These are phyloP conservation scores for Trinorchestia longiramus DNA, from an alignment of 1,140 invertebrate species.

Conservation along the genomic window DNA sequence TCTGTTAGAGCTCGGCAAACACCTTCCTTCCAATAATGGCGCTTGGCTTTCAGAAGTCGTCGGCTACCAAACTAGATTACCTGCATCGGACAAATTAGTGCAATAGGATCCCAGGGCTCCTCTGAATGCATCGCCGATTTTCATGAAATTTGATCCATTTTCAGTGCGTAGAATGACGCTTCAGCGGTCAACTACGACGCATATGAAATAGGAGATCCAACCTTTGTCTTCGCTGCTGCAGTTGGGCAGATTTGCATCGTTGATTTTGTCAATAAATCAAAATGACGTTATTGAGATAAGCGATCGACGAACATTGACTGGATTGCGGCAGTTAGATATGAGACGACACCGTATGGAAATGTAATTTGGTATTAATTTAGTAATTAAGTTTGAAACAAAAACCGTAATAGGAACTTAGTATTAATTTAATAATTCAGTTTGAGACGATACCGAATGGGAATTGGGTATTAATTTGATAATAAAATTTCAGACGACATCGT, in stretches of 20 bases:
- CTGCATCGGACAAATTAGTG: not conserved
- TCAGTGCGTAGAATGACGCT: not conserved
- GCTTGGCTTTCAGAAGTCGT: not conserved
- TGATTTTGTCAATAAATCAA: not conserved
- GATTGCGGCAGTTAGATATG: not conserved
- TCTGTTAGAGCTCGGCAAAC: not conserved
- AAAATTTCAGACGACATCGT: no score
- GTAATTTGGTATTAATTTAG: no score
- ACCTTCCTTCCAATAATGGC: not conserved
- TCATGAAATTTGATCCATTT: not conserved
- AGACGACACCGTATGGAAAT: not conserved
- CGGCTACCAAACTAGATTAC: not conserved
- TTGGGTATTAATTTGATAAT: not conserved
- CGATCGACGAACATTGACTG: not conserved
- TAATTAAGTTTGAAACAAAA: not conserved
- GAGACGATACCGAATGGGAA: not conserved
- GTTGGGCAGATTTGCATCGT: not conserved
- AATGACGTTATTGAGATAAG: not conserved
- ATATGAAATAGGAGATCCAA: not conserved
- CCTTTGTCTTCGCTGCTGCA: not conserved
- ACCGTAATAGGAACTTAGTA: not conserved
- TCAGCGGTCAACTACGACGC: not conserved
- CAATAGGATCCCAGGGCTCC: not conserved
- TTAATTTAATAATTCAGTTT: not conserved
- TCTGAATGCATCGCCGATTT: not conserved